Conservation (phyloP, 2,888 invertebrate species). For the Eretmocerus hayati region DNA sequence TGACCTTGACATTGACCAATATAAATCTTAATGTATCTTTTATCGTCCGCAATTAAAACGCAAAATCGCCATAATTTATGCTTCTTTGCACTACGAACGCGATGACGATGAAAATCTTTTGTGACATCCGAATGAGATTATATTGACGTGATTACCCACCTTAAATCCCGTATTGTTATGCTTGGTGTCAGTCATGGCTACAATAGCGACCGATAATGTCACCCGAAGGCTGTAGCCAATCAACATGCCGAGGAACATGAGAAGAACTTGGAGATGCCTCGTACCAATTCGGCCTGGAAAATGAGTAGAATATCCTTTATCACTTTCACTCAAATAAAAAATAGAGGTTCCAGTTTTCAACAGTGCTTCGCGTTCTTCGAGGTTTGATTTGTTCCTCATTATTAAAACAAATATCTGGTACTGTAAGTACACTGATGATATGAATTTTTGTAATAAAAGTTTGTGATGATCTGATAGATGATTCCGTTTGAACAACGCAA, state of each 20-base stretch:
- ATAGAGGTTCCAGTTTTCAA: not conserved
- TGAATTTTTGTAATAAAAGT: no score
- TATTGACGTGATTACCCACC: conserved; percentile 34
- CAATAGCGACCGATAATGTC: conserved; percentile 51
- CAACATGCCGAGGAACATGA: conserved; percentile 50
- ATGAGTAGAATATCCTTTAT: not conserved
- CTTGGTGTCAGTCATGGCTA: conserved; percentile 45
- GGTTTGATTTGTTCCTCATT: not conserved
- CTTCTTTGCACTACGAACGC: no score
- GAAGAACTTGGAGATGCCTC: conserved; percentile 52
- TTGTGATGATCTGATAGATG: no score
- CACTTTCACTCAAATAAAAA: not conserved
- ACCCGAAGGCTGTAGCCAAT: conserved; percentile 52
- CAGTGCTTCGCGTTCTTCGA: not conserved
- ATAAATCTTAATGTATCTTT: no score
- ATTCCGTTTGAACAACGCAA: no score
- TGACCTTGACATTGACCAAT: no score
- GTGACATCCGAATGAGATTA: no score
- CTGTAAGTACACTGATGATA: no score
- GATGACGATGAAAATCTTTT: no score
- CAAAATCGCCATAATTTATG: no score
- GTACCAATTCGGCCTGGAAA: conserved; percentile 42
- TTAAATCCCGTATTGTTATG: conserved; percentile 29
- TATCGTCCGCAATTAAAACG: no score
- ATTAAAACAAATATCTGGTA: no score